A percentile compares a stretch with the other conserved stretches of the same genome.
Evolutionary conservation across 2,888 invertebrate genomes (phyloP).

Genomic region (Parnassius apollo): DNA sequence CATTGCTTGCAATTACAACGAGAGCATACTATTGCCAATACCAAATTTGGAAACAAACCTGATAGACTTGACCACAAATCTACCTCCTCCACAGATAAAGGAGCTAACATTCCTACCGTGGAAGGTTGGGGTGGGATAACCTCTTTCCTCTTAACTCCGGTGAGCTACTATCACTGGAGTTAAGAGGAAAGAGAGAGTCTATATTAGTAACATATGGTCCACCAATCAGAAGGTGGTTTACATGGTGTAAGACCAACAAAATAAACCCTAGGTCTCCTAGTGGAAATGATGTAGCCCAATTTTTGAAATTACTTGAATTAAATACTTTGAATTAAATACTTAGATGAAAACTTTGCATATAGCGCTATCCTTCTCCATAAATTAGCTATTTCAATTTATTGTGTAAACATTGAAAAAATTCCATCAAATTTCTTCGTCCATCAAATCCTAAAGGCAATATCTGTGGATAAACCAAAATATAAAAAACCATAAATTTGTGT

Average conservation of each 20-base stretch:
- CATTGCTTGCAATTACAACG: too few species aligned
- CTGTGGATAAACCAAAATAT: slow-evolving; percentile 11
- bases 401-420: slow-evolving; percentile 4
- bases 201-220: slow-evolving; percentile 29
- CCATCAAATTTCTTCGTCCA: background rate
- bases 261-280: too few species aligned
- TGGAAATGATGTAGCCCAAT: too few species aligned
- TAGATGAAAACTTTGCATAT: slow-evolving; percentile 15
- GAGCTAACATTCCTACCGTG: slow-evolving; percentile 23
- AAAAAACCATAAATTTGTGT: slow-evolving; percentile 24
- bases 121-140: slow-evolving; percentile 34
- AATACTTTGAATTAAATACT: too few species aligned
- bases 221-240: slow-evolving; percentile 8
- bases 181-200: too few species aligned
- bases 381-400: slow-evolving; percentile 25
- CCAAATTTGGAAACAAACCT: too few species aligned
- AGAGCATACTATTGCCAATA: too few species aligned
- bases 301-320: too few species aligned
- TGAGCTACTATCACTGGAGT: too few species aligned
- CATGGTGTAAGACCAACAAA: background rate
- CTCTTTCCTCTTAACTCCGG: too few species aligned
- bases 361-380: slow-evolving; percentile 24
- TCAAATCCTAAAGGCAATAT: slow-evolving; percentile 27
- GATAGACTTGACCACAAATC: too few species aligned
- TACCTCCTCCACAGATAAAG: too few species aligned